Conservation (phyloP, 2,797 vertebrate species). For the Epinephelus malabaricus region DNA sequence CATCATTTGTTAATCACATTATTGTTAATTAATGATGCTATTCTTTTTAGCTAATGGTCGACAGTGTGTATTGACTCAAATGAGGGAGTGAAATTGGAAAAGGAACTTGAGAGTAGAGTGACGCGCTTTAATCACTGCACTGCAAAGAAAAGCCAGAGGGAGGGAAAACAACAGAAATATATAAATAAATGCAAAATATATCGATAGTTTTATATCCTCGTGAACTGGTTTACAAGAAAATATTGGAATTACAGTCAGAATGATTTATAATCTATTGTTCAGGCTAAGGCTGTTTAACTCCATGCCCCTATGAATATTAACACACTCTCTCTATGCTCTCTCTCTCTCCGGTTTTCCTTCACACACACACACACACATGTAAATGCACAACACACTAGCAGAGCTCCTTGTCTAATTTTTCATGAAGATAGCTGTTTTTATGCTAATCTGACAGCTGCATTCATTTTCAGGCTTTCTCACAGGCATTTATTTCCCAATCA, state of each 20-base stretch:
- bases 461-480: slow-evolving; percentile 67
- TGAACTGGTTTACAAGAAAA: slow-evolving; percentile 84
- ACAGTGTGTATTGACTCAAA: slow-evolving; percentile 66
- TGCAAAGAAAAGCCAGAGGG: slow-evolving; percentile 48
- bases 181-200: slow-evolving; percentile 79
- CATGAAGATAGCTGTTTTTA: slow-evolving; percentile 78
- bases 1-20: slow-evolving; percentile 72
- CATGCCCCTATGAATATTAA: slow-evolving; percentile 79
- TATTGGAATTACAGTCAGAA: slow-evolving; percentile 81
- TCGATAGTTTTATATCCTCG: slow-evolving; percentile 78
- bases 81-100: slow-evolving; percentile 59
- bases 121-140: slow-evolving; percentile 61
- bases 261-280: slow-evolving; percentile 84
- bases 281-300: slow-evolving; percentile 77
- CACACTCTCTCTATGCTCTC: slow-evolving; percentile 46
- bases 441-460: slow-evolving; percentile 80
- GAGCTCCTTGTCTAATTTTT: slow-evolving; percentile 72
- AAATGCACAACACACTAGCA: slow-evolving; percentile 55
- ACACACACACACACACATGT: slow-evolving; percentile 41
- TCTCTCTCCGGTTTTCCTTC: slow-evolving; percentile 27
- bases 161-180: slow-evolving; percentile 66
- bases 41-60: slow-evolving; percentile 69
- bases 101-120: slow-evolving; percentile 58
- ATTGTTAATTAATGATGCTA: slow-evolving; percentile 75
- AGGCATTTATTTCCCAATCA: slow-evolving; percentile 72